phyloP scores from a whole-genome alignment of 2,888 invertebrate genomes.

The Amphipoea lucens region DNA sequence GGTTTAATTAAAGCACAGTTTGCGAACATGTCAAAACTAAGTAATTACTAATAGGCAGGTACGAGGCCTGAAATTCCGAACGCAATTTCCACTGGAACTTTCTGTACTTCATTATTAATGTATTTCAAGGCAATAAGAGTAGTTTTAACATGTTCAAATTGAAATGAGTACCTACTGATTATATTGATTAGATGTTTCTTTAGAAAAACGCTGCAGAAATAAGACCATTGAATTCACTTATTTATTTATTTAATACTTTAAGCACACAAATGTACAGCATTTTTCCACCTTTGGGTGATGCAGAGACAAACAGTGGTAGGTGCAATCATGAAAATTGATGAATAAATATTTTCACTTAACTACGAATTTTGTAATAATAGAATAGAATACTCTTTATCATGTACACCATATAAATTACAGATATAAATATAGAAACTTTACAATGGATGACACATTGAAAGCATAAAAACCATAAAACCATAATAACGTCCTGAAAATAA shows the following conservation, averaged over 20 bases:
- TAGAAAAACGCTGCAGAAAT: neutral
- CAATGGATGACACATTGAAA: too few relatives aligned
- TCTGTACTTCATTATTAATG: conserved; percentile 13
- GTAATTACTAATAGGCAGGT: conserved; percentile 47
- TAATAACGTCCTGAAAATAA: neutral
- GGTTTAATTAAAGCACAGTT: conserved; percentile 53
- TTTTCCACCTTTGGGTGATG: too few relatives aligned
- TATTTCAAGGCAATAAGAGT: neutral
- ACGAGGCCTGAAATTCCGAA: conserved; percentile 17
- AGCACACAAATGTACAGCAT: too few relatives aligned
- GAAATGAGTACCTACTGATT: neutral
- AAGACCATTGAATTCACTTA: neutral
- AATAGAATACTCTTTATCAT: too few relatives aligned
- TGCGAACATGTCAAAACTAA: conserved; percentile 46
- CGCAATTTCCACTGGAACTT: conserved; percentile 22
- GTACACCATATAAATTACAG: too few relatives aligned
- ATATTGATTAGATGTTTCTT: neutral
- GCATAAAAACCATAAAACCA: too few relatives aligned
- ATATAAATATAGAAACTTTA: too few relatives aligned
- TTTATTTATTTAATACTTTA: too few relatives aligned
- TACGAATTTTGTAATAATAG: neutral
- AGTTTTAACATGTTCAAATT: neutral
- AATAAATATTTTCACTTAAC: neutral
- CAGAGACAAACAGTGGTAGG: neutral
- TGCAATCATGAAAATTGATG: neutral